These are phyloP conservation scores for Aphaenogaster ashmeadi DNA, from an alignment of 1,140 invertebrate genomes.

Conservation along the genomic window DNA sequence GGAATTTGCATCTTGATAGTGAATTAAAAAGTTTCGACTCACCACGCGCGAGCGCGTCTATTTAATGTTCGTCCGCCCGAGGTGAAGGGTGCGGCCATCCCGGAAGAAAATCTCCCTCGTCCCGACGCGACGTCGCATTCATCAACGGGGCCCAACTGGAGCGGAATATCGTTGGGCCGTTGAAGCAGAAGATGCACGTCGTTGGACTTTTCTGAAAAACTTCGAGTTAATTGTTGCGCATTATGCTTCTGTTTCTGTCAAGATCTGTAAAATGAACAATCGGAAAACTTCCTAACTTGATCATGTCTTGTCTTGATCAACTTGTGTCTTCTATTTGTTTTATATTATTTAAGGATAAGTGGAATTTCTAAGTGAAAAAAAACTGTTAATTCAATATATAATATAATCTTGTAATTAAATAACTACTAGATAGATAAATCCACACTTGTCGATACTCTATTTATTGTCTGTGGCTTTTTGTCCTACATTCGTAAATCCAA, in stretches of 20 bases:
- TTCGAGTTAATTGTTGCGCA: slow-evolving; percentile 22
- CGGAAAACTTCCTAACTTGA: not conserved
- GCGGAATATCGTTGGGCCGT: slow-evolving; percentile 21
- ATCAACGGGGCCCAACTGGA: slow-evolving; percentile 52
- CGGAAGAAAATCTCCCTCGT: slow-evolving; percentile 48
- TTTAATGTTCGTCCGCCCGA: slow-evolving; percentile 70
- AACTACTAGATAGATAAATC: not conserved
- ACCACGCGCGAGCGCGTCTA: slow-evolving; percentile 64
- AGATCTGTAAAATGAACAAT: not conserved
- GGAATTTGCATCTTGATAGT: slow-evolving; percentile 84
- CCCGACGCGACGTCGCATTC: slow-evolving; percentile 63
- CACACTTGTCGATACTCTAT: not conserved
- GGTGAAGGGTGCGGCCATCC: slow-evolving; percentile 49
- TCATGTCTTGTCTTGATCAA: not conserved
- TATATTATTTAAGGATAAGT: not conserved
- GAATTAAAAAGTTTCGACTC: slow-evolving; percentile 83
- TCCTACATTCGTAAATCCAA: not conserved
- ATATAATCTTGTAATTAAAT: not conserved
- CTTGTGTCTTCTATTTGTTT: not conserved
- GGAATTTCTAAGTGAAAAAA: not conserved
- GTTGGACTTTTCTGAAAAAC: slow-evolving; percentile 11
- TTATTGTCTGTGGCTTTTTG: not conserved
- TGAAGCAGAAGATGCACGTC: not conserved
- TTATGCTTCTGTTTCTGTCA: not conserved
- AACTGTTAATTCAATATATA: not conserved